These are phyloP conservation scores for Brachionus rubens DNA, from an alignment of 1,140 invertebrate species.

Conservation along the genomic window DNA sequence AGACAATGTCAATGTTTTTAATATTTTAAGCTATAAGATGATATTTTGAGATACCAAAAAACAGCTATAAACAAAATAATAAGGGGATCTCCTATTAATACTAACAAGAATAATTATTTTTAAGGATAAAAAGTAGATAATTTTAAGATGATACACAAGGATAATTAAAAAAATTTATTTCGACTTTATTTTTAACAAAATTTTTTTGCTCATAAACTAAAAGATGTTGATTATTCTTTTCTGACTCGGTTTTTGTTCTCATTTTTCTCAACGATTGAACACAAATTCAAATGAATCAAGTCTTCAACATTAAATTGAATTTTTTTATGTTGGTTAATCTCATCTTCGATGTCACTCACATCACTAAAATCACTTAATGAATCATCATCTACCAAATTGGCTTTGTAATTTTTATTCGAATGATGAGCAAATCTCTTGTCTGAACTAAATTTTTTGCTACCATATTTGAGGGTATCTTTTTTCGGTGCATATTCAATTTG, in stretches of 20 bases:
- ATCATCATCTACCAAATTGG: background rate
- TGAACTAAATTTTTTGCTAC: background rate
- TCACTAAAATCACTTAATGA: background rate
- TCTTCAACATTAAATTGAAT: background rate
- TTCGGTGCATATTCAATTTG: slow-evolving; percentile 21
- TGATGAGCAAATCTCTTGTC: no score
- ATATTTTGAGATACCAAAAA: no score
- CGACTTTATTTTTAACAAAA: no score
- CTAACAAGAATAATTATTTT: no score
- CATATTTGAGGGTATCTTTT: slow-evolving; percentile 27
- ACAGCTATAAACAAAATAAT: no score
- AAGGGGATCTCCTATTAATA: no score
- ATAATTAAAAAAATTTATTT: no score
- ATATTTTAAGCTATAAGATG: no score
- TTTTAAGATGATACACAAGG: no score
- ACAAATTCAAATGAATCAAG: background rate
- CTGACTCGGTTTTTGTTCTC: background rate
- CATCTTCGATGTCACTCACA: background rate
- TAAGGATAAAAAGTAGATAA: no score
- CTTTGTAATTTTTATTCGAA: background rate
- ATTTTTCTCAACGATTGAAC: background rate
- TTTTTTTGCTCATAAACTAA: no score
- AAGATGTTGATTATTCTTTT: background rate
- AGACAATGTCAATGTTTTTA: no score
- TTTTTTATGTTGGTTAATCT: background rate